Conservation (phyloP, 2,888 invertebrate genomes). For the Coenonympha glycerion region DNA sequence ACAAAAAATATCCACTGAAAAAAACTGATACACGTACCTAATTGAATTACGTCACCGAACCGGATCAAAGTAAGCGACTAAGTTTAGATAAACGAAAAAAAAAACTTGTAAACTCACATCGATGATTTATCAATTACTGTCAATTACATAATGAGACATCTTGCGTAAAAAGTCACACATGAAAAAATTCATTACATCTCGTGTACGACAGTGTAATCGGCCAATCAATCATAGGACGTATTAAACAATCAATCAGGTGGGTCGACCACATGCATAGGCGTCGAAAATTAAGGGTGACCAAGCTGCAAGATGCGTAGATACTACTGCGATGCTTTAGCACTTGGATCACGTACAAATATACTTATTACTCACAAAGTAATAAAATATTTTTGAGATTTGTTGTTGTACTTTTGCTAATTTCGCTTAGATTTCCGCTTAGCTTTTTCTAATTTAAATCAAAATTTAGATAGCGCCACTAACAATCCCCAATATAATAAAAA, state of each 20-base stretch:
- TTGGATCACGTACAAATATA: no score
- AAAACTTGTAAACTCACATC: constrained; percentile 1
- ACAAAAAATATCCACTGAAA: not conserved
- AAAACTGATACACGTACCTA: not conserved
- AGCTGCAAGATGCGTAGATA: no score
- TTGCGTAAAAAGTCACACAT: constrained; percentile 16
- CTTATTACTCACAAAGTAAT: no score
- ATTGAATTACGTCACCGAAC: constrained; percentile 6
- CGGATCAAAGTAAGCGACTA: not conserved
- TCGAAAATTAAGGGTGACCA: not conserved
- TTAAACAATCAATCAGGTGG: constrained; percentile 49
- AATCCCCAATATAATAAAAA: no score
- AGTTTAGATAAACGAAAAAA: constrained; percentile 3
- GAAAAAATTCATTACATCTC: constrained; percentile 20
- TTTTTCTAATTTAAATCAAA: no score
- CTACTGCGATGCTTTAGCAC: no score
- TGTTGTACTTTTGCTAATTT: no score
- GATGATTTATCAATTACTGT: constrained; percentile 13
- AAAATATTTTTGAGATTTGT: not conserved
- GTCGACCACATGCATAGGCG: constrained; percentile 9
- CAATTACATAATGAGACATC: constrained; percentile 21
- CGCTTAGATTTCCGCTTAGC: no score
- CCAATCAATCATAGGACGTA: constrained; percentile 30
- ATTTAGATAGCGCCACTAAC: no score
- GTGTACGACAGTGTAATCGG: constrained; percentile 20